These are phyloP conservation scores for Lingula anatina DNA, from an alignment of 2,888 invertebrate species.

Conservation along the genomic window DNA sequence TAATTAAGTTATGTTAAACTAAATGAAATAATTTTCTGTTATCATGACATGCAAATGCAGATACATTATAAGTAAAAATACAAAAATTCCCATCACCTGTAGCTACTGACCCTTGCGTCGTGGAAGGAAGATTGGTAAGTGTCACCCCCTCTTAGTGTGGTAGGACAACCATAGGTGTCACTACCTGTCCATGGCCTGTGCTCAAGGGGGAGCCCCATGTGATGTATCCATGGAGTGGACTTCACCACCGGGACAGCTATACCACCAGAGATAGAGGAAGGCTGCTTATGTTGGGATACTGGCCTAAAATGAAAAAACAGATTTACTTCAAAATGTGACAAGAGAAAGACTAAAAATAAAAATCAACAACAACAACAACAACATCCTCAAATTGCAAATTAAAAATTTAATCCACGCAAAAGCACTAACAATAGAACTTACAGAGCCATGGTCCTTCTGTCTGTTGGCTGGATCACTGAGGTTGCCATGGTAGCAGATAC, in stretches of 20 bases:
- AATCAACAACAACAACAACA: too few species aligned
- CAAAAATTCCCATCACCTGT: constrained; percentile 1
- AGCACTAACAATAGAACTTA: constrained; percentile 9
- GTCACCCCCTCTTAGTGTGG: constrained; percentile 19
- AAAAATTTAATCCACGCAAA: too few species aligned
- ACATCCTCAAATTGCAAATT: too few species aligned
- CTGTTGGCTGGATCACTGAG: constrained; percentile 39
- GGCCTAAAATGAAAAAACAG: too few species aligned
- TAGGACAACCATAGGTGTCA: constrained; percentile 28
- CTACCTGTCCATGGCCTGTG: constrained; percentile 14
- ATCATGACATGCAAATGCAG: too few species aligned
- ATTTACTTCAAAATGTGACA: too few species aligned
- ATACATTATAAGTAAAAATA: not conserved
- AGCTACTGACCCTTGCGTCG: constrained; percentile 18
- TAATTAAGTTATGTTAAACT: too few species aligned
- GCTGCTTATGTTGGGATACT: too few species aligned
- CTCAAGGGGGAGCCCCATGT: constrained; percentile 20
- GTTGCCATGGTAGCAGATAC: constrained; percentile 31
- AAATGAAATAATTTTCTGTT: too few species aligned
- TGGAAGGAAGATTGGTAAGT: constrained; percentile 20
- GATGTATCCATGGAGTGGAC: constrained; percentile 34
- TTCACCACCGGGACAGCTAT: constrained; percentile 43
- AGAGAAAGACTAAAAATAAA: too few species aligned
- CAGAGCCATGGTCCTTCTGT: constrained; percentile 22
- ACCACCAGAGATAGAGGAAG: constrained; percentile 18